A percentile compares a stretch with the other conserved stretches of the same genome.
phyloP scores from a whole-genome alignment of 2,797 vertebrate genomes.

The Hydrophis major region DNA sequence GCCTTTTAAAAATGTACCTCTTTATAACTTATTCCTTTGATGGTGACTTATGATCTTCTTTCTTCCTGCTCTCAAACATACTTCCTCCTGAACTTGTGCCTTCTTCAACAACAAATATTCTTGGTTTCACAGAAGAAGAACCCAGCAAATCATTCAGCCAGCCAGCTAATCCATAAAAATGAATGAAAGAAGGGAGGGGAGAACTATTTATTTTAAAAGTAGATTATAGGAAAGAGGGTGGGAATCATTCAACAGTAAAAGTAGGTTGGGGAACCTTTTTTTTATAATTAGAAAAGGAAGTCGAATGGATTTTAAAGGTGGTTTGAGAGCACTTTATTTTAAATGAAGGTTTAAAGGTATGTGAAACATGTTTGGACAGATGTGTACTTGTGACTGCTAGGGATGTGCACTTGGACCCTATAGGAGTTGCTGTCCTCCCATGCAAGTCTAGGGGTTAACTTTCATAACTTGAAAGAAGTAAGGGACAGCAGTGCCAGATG shows the following conservation, averaged over 20 bases:
- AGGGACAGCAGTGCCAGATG: not conserved
- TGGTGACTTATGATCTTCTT: not conserved
- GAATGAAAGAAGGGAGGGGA: not conserved
- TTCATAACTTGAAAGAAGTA: not conserved
- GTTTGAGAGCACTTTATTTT: not conserved
- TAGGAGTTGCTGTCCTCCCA: not conserved
- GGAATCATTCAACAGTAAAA: not conserved
- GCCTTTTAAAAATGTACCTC: not conserved
- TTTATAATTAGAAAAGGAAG: not conserved
- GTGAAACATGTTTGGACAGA: not conserved
- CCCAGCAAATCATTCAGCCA: not conserved
- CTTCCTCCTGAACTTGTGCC: not conserved
- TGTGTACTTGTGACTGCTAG: not conserved
- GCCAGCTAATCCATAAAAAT: not conserved
- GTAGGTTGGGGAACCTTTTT: not conserved
- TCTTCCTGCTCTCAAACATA: not conserved
- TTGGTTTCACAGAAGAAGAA: not conserved
- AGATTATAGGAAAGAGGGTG: not conserved
- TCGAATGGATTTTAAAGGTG: not conserved
- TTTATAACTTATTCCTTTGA: not conserved
- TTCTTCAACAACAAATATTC: not conserved
- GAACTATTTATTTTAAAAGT: not conserved
- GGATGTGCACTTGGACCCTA: not conserved
- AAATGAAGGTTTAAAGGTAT: not conserved
- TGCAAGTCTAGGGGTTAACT: not conserved